A percentile compares a stretch with the other conserved stretches of the same genome.
Evolutionary conservation across 2,888 invertebrate genomes (phyloP).

Genomic region (Yponomeuta cagnagella): DNA sequence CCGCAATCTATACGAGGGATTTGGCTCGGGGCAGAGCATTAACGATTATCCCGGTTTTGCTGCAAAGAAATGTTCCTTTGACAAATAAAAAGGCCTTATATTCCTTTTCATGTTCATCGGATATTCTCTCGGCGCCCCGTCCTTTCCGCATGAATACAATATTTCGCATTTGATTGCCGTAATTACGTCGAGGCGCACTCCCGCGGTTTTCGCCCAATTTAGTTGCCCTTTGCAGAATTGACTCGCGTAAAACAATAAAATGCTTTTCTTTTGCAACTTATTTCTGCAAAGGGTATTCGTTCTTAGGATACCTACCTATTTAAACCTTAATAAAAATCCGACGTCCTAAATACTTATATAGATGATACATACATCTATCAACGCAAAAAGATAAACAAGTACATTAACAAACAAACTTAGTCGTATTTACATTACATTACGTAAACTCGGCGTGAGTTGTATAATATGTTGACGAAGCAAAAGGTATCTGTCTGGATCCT

Average conservation of each 20-base stretch:
- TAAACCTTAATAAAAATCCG: too few species aligned
- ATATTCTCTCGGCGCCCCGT: constrained; percentile 21
- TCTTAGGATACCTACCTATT: too few species aligned
- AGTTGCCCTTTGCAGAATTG: background rate
- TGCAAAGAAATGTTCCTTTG: constrained; percentile 68
- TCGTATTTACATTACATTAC: too few species aligned
- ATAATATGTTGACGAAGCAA: too few species aligned
- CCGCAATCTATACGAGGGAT: constrained; percentile 72
- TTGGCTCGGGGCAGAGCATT: constrained; percentile 63
- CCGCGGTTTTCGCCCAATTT: background rate
- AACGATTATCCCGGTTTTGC: constrained; percentile 64
- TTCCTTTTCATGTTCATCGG: constrained; percentile 50
- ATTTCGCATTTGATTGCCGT: constrained; percentile 11
- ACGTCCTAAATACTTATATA: too few species aligned
- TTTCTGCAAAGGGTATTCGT: too few species aligned
- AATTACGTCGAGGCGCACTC: constrained; percentile 5
- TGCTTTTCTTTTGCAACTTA: background rate
- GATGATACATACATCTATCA: too few species aligned
- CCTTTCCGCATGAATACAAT: constrained; percentile 2
- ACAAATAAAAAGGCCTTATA: constrained; percentile 57
- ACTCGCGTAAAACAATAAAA: background rate
- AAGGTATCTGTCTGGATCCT: too few species aligned
- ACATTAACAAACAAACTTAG: too few species aligned
- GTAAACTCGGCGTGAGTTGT: too few species aligned
- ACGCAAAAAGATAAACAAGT: too few species aligned